Percentiles rank a stretch among this genome's conserved stretches.
phyloP scores from a whole-genome alignment of 1,140 invertebrate species.

The Babylonia areolata region DNA sequence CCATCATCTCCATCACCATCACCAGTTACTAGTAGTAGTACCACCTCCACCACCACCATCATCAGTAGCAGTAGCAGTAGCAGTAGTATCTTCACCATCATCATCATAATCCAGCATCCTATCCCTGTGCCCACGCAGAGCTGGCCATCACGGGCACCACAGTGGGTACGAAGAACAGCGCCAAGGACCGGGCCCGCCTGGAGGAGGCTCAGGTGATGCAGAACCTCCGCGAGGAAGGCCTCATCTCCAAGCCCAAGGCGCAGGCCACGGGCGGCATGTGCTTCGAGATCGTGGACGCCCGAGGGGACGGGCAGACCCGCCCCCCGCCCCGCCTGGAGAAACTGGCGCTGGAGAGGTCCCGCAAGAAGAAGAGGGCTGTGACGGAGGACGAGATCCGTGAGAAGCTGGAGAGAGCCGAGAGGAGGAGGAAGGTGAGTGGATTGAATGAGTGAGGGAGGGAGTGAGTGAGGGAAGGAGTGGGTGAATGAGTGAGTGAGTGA shows the following conservation, averaged over 20 bases:
- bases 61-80: too few species aligned
- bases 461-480: too few species aligned
- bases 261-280: conserved; percentile 68
- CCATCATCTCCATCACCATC: too few species aligned
- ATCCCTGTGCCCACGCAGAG: conserved; percentile 56
- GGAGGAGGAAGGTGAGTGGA: conserved; percentile 62
- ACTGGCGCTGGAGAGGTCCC: conserved; percentile 59
- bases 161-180: conserved; percentile 63
- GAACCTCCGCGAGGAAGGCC: conserved; percentile 71
- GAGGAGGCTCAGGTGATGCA: conserved; percentile 72
- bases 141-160: conserved; percentile 62
- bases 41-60: too few species aligned
- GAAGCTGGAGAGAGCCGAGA: conserved; percentile 65
- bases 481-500: too few species aligned
- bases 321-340: conserved; percentile 56
- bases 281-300: conserved; percentile 63
- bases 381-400: conserved; percentile 67
- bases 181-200: conserved; percentile 66
- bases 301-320: background rate
- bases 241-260: conserved; percentile 67
- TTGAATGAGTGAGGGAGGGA: too few species aligned
- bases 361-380: conserved; percentile 61
- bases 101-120: background rate
- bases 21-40: too few species aligned
- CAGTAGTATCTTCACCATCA: too few species aligned